Percentiles rank a stretch among this genome's conserved stretches.
phyloP scores from a whole-genome alignment of 1,140 invertebrate species.

The Drosophila parabipectinata region DNA sequence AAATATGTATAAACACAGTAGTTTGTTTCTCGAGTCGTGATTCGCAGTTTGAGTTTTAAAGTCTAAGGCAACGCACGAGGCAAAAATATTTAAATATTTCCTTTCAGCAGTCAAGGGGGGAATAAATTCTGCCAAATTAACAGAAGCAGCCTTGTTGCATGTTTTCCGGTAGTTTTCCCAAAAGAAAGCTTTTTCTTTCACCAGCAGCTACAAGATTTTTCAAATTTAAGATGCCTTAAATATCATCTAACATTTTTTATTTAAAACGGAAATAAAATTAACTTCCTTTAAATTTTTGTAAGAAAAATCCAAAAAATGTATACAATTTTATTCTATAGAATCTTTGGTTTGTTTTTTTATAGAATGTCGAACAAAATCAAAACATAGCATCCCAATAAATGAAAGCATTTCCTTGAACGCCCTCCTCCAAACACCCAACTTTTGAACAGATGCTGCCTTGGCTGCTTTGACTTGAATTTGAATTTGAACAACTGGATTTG shows the following conservation, averaged over 20 bases:
- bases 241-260: background rate
- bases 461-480: conserved; percentile 8
- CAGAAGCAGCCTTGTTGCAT: conserved; percentile 28
- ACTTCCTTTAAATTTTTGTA: background rate
- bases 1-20: conserved; percentile 73
- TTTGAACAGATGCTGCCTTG: conserved; percentile 1
- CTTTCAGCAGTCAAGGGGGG: background rate
- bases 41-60: conserved; percentile 73
- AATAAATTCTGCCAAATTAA: conserved; percentile 41
- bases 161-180: conserved; percentile 5
- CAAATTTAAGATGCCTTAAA: too few species aligned
- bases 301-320: background rate
- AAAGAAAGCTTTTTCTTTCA: conserved; percentile 2
- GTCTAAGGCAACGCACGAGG: conserved; percentile 62
- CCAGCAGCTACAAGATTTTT: background rate
- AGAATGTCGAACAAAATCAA: background rate
- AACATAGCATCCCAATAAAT: background rate
- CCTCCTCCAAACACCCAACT: background rate
- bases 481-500: conserved; percentile 16
- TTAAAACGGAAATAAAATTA: background rate
- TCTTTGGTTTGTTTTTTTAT: background rate
- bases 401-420: background rate
- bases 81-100: conserved; percentile 60
- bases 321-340: background rate
- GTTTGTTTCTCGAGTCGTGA: conserved; percentile 76